A percentile compares a stretch with the other conserved stretches of the same genome.
phyloP scores from a whole-genome alignment of 2,797 vertebrate species.

The Glyptemys insculpta region DNA sequence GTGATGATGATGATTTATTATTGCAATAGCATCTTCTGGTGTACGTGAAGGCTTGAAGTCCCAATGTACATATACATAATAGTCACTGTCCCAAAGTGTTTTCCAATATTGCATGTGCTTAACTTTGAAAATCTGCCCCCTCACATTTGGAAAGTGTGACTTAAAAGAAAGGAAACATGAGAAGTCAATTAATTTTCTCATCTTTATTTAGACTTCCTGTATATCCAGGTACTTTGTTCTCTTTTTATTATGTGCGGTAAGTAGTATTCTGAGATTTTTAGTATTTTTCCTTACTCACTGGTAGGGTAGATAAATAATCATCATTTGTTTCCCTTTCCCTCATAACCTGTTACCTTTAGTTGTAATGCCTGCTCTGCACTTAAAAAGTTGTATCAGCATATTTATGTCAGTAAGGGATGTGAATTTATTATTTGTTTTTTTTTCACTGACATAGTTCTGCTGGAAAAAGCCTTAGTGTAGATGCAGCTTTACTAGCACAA shows the following conservation, averaged over 20 bases:
- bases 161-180: background rate
- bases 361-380: background rate
- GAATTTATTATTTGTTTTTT: background rate
- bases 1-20: background rate
- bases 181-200: no score
- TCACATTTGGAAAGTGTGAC: background rate
- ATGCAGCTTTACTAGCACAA: background rate
- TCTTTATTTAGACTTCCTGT: background rate
- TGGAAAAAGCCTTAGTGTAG: background rate
- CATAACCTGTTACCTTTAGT: background rate
- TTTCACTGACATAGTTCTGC: background rate
- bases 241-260: background rate
- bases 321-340: background rate
- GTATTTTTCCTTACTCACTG: background rate
- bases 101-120: background rate
- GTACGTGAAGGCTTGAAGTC: background rate
- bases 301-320: background rate
- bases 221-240: background rate
- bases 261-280: accelerated
- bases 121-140: background rate
- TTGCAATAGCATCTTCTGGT: background rate
- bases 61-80: background rate
- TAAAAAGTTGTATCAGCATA: background rate
- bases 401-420: background rate
- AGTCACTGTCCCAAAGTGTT: background rate